Evolutionary conservation across 1,140 invertebrate genomes (phyloP).

Genomic region (Papilio dardanus): DNA sequence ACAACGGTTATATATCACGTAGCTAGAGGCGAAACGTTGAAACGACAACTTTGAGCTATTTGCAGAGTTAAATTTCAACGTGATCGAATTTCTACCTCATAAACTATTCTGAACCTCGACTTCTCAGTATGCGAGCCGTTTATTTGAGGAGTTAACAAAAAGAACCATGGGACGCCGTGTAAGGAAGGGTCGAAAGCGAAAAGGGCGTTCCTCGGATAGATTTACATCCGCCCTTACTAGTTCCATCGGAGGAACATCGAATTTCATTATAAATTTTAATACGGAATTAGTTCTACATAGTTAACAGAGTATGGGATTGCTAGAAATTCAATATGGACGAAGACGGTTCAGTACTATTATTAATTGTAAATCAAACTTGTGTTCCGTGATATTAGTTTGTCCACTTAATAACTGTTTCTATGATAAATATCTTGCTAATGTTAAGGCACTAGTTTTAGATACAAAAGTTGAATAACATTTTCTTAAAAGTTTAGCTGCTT

Average conservation of each 20-base stretch:
- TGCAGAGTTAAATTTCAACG: slow-evolving; percentile 63
- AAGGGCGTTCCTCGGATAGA: slow-evolving; percentile 38
- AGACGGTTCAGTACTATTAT: neutral
- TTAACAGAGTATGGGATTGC: neutral
- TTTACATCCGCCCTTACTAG: slow-evolving; percentile 34
- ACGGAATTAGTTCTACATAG: slow-evolving; percentile 11
- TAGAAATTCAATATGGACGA: neutral
- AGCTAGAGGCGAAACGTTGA: slow-evolving; percentile 49
- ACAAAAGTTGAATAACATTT: neutral
- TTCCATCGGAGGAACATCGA: slow-evolving; percentile 21
- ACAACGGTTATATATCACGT: slow-evolving; percentile 44
- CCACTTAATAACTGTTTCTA: neutral
- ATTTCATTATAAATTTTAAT: slow-evolving; percentile 20
- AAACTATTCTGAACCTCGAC: slow-evolving; percentile 56
- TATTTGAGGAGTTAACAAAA: slow-evolving; percentile 51
- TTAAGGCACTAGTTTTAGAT: neutral
- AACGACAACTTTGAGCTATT: slow-evolving; percentile 58
- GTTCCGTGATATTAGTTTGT: neutral
- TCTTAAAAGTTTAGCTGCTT: neutral
- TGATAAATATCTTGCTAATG: neutral
- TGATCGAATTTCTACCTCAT: slow-evolving; percentile 69
- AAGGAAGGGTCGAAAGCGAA: slow-evolving; percentile 34
- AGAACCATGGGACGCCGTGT: slow-evolving; percentile 43
- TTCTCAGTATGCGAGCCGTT: slow-evolving; percentile 48
- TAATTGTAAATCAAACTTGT: neutral